Conservation (phyloP, 2,888 invertebrate genomes). For the Drosophila stalkeri region DNA sequence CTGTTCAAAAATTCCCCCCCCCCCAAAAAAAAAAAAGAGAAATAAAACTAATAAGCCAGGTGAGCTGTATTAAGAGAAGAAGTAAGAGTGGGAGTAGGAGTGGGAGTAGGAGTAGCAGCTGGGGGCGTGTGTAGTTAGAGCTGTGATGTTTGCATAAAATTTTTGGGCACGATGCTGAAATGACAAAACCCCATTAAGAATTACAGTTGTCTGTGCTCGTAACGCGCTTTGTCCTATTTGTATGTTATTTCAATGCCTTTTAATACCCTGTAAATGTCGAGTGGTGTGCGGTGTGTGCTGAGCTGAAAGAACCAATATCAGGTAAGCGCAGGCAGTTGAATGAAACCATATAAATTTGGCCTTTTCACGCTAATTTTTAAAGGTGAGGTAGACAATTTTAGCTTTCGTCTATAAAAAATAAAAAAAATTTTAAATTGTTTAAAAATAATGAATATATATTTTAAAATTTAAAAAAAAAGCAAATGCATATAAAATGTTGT, state of each 20-base stretch:
- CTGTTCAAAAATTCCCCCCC: constrained; percentile 53
- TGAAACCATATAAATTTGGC: background rate
- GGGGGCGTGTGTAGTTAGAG: constrained; percentile 11
- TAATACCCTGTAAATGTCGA: constrained; percentile 24
- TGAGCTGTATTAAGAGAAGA: constrained; percentile 18
- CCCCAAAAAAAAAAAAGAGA: background rate
- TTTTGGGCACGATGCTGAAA: constrained; percentile 52
- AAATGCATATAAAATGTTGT: too few species aligned
- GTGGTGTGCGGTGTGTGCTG: too few species aligned
- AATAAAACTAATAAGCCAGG: constrained; percentile 67
- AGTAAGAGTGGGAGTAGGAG: background rate
- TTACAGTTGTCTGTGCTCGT: constrained; percentile 49
- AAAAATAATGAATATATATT: too few species aligned
- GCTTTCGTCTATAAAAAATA: too few species aligned
- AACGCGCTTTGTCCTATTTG: constrained; percentile 36
- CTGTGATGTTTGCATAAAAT: constrained; percentile 46
- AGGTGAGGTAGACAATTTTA: too few species aligned
- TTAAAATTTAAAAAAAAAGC: too few species aligned
- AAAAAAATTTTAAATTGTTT: too few species aligned
- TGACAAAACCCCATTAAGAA: constrained; percentile 78
- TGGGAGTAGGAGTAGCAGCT: background rate
- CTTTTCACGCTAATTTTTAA: too few species aligned
- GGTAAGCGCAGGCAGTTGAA: background rate
- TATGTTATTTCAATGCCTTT: constrained; percentile 45
- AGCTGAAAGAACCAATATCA: background rate